phyloP scores from a whole-genome alignment of 1,140 invertebrate genomes.

The Meloidogyne hapla region DNA sequence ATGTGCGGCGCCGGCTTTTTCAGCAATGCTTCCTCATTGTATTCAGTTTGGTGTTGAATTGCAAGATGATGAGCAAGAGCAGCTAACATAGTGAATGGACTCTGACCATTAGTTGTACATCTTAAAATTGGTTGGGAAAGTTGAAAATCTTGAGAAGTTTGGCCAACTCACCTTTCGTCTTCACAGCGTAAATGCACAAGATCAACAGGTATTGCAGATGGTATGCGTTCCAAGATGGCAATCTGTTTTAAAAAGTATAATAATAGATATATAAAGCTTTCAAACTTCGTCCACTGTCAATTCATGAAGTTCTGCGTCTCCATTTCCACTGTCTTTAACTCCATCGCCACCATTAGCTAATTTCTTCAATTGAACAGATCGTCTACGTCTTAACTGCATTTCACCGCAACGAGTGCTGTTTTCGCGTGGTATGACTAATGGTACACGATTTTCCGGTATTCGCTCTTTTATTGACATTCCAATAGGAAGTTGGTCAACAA shows the following conservation, averaged over 20 bases:
- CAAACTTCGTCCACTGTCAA: background rate
- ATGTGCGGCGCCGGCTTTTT: conserved; percentile 14
- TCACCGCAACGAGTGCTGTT: conserved; percentile 34
- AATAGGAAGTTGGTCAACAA: conserved; percentile 29
- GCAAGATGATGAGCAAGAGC: conserved; percentile 38
- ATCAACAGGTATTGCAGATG: conserved; percentile 30
- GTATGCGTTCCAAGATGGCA: conserved; percentile 32
- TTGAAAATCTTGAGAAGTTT: background rate
- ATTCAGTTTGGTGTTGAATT: conserved; percentile 30
- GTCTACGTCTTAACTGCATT: conserved; percentile 34
- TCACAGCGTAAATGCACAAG: conserved; percentile 15
- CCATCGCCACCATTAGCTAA: conserved; percentile 2
- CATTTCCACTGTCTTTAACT: background rate
- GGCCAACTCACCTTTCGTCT: background rate
- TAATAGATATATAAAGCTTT: background rate
- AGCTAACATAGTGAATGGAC: conserved; percentile 24
- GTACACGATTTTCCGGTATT: conserved; percentile 27
- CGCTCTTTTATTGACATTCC: conserved; percentile 27
- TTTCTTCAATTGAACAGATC: conserved; percentile 14
- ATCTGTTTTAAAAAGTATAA: conserved; percentile 21
- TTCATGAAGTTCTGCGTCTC: conserved; percentile 9
- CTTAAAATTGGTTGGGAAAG: background rate
- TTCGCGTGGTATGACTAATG: conserved; percentile 33
- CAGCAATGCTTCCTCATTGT: conserved; percentile 8
- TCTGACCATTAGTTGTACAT: background rate